Evolutionary conservation across 2,113 vertebrate genomes (phyloP), one percentile per base, ranked within the genome.

Genomic region (Diadophis punctatus): DNA sequence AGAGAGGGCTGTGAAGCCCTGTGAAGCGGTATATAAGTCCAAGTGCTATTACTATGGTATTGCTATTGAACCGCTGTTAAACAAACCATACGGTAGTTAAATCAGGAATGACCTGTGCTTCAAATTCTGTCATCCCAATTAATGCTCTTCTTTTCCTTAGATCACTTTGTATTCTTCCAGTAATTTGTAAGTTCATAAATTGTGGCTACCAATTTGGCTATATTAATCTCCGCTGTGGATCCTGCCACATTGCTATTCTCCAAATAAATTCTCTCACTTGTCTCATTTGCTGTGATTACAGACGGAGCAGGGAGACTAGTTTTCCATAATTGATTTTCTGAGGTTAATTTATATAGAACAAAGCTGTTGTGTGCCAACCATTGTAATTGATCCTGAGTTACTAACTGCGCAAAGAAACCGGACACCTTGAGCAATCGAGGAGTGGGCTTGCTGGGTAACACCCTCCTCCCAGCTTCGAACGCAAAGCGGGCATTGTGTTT

Each of bases 341-440:
- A 86, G 53, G 84, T 86, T 60, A 86, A 91, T 91, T 86, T 86
- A 43, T 49, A 12, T 3, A 49, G 90, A 56, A 85, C 8, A 55
- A 58, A 86, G 90, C 14, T 86, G 18, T 43, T 43, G 74, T 22
- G 34, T 80, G 90, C 43, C 58, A 43, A 23, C 58, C 58, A 30
- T 46, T 52, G 53, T 91, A 91, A 58, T 34, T 91, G 53, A 46
- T 91, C 30, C 10, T 60, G 84, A 91, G 25, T 86, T 91, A 86
- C 53, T n/a, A 60, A 55, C 43, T 34, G 8, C 48, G 4, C 23
- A 23, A 91, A 34, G 39, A 25, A 60, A 20, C 30, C 3, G 2
- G 18, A 60, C 27, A 60, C 30, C 39, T 91, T 60, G 84, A 60
- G 84, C 43, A 86, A 46, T 16, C 23, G 27, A 20, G 22, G 58